phyloP scores from a whole-genome alignment of 2,113 vertebrate species.

The Pangasianodon gigas region DNA sequence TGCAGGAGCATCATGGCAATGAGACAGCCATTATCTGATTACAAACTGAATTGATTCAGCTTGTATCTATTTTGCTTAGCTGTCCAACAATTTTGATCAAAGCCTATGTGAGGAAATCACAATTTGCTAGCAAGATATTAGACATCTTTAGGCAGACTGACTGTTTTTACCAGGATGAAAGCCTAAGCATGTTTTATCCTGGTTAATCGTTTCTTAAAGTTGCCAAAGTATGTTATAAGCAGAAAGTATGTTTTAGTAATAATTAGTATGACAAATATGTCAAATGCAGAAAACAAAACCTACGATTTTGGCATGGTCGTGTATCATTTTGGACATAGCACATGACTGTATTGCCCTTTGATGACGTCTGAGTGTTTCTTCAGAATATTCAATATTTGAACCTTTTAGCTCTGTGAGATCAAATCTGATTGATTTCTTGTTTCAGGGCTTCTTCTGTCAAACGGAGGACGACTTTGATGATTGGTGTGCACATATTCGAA shows the following conservation, averaged over 20 bases:
- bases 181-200: neutral
- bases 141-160: neutral
- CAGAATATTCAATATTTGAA: neutral
- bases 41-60: neutral
- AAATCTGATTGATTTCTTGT: conserved; percentile 22
- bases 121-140: neutral
- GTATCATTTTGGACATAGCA: neutral
- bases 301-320: neutral
- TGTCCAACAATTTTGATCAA: neutral
- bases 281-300: neutral
- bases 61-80: neutral
- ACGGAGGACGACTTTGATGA: conserved; percentile 93
- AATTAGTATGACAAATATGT: neutral
- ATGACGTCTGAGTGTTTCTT: neutral
- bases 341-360: neutral
- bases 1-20: neutral
- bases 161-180: neutral
- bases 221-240: neutral
- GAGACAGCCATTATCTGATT: neutral
- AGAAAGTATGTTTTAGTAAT: neutral
- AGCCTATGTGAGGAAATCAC: neutral
- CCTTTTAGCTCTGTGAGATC: too few species aligned
- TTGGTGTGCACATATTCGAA: conserved; percentile 91
- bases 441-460: conserved; percentile 93
- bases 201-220: neutral